phyloP scores from a whole-genome alignment of 2,113 vertebrate species.

The Erythrocercus mccallii region DNA sequence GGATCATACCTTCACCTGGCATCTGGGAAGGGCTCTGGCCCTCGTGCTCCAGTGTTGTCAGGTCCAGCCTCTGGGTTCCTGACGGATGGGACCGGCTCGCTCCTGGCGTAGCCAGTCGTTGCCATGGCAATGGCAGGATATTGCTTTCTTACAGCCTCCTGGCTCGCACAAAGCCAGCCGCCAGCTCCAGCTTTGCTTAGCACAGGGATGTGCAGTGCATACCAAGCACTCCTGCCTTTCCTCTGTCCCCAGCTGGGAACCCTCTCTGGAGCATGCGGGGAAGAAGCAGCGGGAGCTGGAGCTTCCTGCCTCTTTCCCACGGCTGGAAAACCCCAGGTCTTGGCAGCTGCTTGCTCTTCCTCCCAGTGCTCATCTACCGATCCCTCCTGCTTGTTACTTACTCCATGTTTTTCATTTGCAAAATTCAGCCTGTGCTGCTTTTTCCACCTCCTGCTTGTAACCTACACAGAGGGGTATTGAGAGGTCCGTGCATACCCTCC shows the following conservation, averaged over 20 bases:
- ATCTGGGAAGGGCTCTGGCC: neutral
- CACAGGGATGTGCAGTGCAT: constrained; percentile 61
- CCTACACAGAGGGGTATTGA: fast-evolving
- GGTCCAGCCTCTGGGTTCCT: neutral
- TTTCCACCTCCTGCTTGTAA: neutral
- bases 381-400: neutral
- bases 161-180: constrained; percentile 65
- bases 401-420: neutral
- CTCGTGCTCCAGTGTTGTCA: neutral
- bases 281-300: neutral
- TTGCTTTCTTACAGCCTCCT: constrained; percentile 71
- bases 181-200: constrained; percentile 66
- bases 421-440: neutral
- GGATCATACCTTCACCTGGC: neutral
- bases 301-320: constrained; percentile 25
- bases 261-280: neutral
- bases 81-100: constrained; percentile 14
- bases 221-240: constrained; percentile 64
- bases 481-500: neutral
- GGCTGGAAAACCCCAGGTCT: neutral
- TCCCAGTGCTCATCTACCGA: fast-evolving
- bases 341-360: neutral
- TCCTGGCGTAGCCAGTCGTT: constrained; percentile 45
- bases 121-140: constrained; percentile 71
- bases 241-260: neutral